Conservation (phyloP, 2,888 invertebrate species). For the Azorinus chamasolen region DNA sequence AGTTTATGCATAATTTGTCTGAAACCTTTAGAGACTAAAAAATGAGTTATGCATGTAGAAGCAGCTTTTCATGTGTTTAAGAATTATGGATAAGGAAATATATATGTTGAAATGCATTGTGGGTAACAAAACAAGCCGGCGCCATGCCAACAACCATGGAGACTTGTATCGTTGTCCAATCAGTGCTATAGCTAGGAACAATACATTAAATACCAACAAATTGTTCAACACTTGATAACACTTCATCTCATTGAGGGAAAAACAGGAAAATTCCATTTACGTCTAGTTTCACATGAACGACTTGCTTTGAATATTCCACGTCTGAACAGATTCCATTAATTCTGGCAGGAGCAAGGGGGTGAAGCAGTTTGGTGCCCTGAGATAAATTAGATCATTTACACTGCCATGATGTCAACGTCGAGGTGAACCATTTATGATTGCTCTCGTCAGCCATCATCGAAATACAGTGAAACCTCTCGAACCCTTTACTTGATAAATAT, state of each 20-base stretch:
- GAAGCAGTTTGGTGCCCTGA: conserved; percentile 28
- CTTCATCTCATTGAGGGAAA: conserved; percentile 25
- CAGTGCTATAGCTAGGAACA: conserved; percentile 10
- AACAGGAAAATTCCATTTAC: conserved; percentile 67
- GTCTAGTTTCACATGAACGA: conserved; percentile 47
- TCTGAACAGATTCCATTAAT: conserved; percentile 66
- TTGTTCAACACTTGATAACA: conserved; percentile 42
- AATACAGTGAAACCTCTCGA: background rate
- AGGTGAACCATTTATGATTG: conserved; percentile 26
- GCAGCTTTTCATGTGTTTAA: no score
- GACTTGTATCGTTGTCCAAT: no score
- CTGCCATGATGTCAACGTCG: conserved; percentile 21
- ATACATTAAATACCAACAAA: conserved; percentile 46
- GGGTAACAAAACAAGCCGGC: no score
- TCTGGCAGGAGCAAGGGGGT: conserved; percentile 39
- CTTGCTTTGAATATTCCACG: conserved; percentile 36
- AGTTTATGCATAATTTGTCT: no score
- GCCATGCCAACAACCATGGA: no score
- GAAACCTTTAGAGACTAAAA: no score
- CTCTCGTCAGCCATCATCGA: background rate
- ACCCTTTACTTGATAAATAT: no score
- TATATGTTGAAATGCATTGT: no score
- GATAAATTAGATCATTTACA: conserved; percentile 62
- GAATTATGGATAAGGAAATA: no score
- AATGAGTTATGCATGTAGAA: no score